A percentile compares a stretch with the other conserved stretches of the same genome.
phyloP scores from a whole-genome alignment of 2,113 vertebrate genomes.

The Emydocephalus ijimae region DNA sequence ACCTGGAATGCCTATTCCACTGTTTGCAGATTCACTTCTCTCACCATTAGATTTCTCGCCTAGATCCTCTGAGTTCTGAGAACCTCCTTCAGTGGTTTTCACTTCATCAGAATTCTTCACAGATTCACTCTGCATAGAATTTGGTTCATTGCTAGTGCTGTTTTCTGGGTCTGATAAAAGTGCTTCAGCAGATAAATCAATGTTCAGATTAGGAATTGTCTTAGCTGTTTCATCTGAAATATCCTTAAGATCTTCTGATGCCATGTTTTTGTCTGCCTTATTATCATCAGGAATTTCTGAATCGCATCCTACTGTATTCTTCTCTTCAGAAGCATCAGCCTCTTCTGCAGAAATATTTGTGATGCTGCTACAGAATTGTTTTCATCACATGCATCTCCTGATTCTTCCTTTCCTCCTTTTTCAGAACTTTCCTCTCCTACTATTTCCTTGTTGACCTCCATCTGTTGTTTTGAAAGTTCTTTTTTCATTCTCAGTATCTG shows the following conservation, averaged over 20 bases:
- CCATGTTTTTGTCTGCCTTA: constrained; percentile 74
- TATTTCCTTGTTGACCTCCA: constrained; percentile 57
- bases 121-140: constrained; percentile 61
- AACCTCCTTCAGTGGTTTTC: constrained; percentile 79
- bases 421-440: constrained; percentile 61
- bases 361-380: constrained; percentile 74
- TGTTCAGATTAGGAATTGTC: constrained; percentile 60
- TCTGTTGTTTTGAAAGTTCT: constrained; percentile 51
- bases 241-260: constrained; percentile 72
- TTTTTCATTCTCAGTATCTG: constrained; percentile 64
- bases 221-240: constrained; percentile 77
- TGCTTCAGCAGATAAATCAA: constrained; percentile 58
- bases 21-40: constrained; percentile 71
- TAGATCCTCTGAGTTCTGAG: constrained; percentile 84
- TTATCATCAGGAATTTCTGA: constrained; percentile 71
- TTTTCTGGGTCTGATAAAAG: constrained; percentile 66
- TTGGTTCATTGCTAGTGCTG: constrained; percentile 65
- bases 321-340: constrained; percentile 77
- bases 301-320: constrained; percentile 71
- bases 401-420: constrained; percentile 70
- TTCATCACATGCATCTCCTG: constrained; percentile 78
- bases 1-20: constrained; percentile 61
- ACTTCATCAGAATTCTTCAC: constrained; percentile 75
- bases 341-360: constrained; percentile 74
- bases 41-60: constrained; percentile 77